phyloP scores from a whole-genome alignment of 1,140 invertebrate genomes.

The Aphaenogaster floridana region DNA sequence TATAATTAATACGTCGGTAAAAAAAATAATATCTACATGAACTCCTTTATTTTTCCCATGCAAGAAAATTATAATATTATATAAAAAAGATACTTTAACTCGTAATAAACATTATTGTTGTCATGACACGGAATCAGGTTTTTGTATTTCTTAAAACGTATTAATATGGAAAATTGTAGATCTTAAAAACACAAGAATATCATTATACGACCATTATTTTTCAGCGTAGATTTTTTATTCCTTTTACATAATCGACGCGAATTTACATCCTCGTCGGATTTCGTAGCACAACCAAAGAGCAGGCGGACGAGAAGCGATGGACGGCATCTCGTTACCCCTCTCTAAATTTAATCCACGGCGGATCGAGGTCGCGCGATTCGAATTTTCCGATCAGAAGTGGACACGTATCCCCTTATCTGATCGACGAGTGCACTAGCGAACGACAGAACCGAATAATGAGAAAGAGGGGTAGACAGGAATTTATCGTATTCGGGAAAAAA shows the following conservation, averaged over 20 bases:
- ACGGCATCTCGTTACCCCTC: conserved; percentile 59
- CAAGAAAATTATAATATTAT: conserved; percentile 10
- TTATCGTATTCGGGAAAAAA: conserved; percentile 54
- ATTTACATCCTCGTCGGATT: conserved; percentile 69
- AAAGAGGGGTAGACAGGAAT: conserved; percentile 54
- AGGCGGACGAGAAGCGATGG: conserved; percentile 43
- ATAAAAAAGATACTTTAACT: background rate
- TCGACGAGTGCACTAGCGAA: conserved; percentile 60
- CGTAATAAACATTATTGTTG: conserved; percentile 2
- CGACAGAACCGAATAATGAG: conserved; percentile 61
- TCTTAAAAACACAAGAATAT: conserved; percentile 33
- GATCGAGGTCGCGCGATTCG: conserved; percentile 64
- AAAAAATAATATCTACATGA: background rate
- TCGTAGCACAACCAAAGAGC: conserved; percentile 53
- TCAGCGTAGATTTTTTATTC: background rate
- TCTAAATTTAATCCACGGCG: conserved; percentile 64
- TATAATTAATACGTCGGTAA: background rate
- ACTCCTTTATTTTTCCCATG: background rate
- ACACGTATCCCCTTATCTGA: conserved; percentile 64
- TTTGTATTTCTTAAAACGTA: background rate
- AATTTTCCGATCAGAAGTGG: conserved; percentile 65
- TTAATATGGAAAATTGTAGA: conserved; percentile 25
- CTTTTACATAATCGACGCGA: conserved; percentile 57
- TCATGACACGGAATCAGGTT: background rate
- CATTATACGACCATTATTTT: conserved; percentile 47